phyloP scores from a whole-genome alignment of 1,140 invertebrate species.

The Nylanderia fulva region DNA sequence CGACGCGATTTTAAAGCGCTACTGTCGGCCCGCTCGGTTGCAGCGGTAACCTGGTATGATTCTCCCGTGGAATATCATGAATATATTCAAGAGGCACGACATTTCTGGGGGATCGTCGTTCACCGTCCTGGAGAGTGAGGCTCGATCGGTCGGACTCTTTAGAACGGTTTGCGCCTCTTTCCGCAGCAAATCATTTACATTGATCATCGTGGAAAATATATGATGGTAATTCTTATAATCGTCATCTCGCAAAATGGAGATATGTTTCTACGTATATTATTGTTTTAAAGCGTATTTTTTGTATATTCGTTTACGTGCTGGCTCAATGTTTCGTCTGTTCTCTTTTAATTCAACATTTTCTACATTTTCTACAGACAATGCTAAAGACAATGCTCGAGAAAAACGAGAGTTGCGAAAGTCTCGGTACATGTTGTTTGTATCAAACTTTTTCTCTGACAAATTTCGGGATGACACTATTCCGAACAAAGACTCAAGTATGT shows the following conservation, averaged over 20 bases:
- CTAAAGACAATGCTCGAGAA: not conserved
- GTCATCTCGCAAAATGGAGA: not conserved
- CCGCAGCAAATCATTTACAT: conserved; percentile 72
- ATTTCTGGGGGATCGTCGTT: conserved; percentile 66
- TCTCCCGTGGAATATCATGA: conserved; percentile 71
- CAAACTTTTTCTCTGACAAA: not conserved
- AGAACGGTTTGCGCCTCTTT: conserved; percentile 6
- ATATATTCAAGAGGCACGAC: conserved; percentile 76
- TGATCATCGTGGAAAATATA: conserved; percentile 18
- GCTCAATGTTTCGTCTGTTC: not conserved
- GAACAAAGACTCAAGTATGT: not conserved
- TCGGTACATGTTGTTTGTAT: not conserved
- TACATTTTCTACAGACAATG: too few relatives aligned
- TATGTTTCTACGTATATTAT: not conserved
- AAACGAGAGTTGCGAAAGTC: not conserved
- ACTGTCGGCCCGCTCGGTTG: conserved; percentile 45
- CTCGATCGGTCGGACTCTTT: conserved; percentile 13
- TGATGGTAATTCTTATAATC: conserved; percentile 54
- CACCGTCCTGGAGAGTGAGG: conserved; percentile 9
- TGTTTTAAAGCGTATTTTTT: not conserved
- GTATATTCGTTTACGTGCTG: not conserved
- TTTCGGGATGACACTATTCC: not conserved
- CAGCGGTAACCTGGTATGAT: conserved; percentile 57
- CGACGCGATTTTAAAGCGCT: conserved; percentile 72
- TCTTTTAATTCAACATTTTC: not conserved